These are phyloP conservation scores for Mesocentrotus franciscanus DNA, from an alignment of 53 echinoderm and acorn worm genomes.

Conservation along the genomic window DNA sequence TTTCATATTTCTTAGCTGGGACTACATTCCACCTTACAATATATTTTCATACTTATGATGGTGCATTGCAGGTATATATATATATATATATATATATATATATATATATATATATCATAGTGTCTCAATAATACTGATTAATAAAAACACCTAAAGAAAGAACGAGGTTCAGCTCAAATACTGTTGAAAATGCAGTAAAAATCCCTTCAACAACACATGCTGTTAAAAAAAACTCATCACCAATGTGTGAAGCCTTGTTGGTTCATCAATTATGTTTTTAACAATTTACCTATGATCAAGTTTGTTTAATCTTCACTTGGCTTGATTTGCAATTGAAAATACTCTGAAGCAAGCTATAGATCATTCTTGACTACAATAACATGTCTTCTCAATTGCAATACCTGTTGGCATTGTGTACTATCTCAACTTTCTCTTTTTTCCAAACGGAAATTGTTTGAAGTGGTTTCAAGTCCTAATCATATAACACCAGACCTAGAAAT, in stretches of 20 bases:
- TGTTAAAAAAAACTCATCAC: neutral
- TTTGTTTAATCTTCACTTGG: neutral
- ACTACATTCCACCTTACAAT: too few species aligned
- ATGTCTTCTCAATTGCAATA: neutral
- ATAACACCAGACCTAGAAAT: slow-evolving; percentile 1
- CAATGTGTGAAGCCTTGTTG: neutral
- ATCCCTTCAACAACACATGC: neutral
- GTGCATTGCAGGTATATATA: too few species aligned
- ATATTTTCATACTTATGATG: too few species aligned
- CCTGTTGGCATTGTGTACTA: neutral
- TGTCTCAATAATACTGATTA: too few species aligned
- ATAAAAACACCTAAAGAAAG: too few species aligned
- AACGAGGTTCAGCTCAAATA: too few species aligned
- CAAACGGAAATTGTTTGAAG: slow-evolving; percentile 12
- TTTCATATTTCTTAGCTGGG: neutral
- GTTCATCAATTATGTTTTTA: neutral
- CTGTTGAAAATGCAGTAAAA: neutral
- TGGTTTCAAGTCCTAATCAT: slow-evolving; percentile 14
- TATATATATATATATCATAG: too few species aligned
- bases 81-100: too few species aligned
- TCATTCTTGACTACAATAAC: neutral
- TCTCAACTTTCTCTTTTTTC: slow-evolving; percentile 9
- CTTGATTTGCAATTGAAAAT: neutral
- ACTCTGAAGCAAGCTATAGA: neutral
- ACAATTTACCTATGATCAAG: neutral